Conservation (phyloP, 2,797 vertebrate genomes). For the Gymnoscopelus microlampas region DNA sequence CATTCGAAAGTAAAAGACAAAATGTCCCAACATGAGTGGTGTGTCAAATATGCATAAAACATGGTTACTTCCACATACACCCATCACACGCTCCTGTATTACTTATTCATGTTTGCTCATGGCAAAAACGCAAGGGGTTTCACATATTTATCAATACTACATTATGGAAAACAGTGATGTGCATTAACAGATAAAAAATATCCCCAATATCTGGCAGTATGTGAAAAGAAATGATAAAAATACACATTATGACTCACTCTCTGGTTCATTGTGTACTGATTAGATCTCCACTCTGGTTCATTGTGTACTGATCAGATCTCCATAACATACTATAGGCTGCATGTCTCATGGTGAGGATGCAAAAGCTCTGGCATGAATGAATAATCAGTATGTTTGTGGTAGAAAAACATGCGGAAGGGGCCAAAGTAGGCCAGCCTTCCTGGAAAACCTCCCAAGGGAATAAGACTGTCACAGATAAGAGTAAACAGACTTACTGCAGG, state of each 20-base stretch:
- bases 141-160: background rate
- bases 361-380: constrained; percentile 54
- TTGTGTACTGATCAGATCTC: constrained; percentile 16
- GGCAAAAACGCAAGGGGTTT: constrained; percentile 2
- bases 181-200: constrained; percentile 1
- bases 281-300: background rate
- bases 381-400: constrained; percentile 63
- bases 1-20: constrained; percentile 1
- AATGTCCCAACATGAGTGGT: background rate
- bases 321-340: constrained; percentile 16
- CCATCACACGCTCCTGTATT: constrained; percentile 17
- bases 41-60: constrained; percentile 37
- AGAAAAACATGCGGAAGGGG: constrained; percentile 65
- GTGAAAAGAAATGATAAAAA: background rate
- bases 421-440: constrained; percentile 79
- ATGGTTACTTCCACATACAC: constrained; percentile 19
- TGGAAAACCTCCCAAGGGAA: constrained; percentile 64
- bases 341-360: constrained; percentile 32
- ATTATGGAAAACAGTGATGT: background rate
- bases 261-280: too few species aligned
- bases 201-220: background rate
- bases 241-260: too few species aligned
- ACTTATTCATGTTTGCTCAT: constrained; percentile 31
- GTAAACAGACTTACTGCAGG: constrained; percentile 45
- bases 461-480: constrained; percentile 60